A percentile compares a stretch with the other conserved stretches of the same genome.
phyloP scores from a whole-genome alignment of 2,888 invertebrate species.

The Malthinus seriepunctatus region DNA sequence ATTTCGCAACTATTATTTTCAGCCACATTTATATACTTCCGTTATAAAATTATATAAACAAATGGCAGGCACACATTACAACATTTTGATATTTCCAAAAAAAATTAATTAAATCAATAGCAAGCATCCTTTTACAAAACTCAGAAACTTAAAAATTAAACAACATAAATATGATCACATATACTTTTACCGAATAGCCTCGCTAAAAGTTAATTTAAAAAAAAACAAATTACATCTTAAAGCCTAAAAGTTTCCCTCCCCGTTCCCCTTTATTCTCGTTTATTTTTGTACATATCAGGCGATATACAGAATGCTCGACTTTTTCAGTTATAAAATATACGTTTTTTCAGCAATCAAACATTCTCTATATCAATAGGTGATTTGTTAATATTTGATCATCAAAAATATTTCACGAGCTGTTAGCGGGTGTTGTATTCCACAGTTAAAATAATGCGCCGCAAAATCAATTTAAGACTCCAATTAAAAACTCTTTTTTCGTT shows the following conservation, averaged over 20 bases:
- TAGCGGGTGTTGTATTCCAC: no score
- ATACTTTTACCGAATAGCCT: not conserved
- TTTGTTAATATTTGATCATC: no score
- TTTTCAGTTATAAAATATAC: no score
- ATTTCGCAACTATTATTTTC: not conserved
- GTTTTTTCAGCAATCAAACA: no score
- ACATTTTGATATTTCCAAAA: not conserved
- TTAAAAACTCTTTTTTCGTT: no score
- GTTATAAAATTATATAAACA: not conserved
- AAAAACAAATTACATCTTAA: not conserved
- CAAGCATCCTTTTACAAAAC: not conserved
- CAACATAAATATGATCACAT: conserved; percentile 2
- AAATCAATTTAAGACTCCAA: no score
- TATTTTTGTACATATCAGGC: conserved; percentile 4
- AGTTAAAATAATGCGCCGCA: no score
- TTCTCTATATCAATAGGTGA: no score
- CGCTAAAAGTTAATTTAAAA: conserved; percentile 2
- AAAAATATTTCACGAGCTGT: no score
- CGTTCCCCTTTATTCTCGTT: not conserved
- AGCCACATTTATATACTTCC: conserved; percentile 1
- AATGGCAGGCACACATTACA: conserved; percentile 2
- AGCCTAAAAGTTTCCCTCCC: not conserved
- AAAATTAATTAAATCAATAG: no score
- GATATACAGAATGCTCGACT: not conserved
- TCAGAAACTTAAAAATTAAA: not conserved